Base-by-base conservation (phyloP, 2,113 vertebrate genomes). In the Xyrauchen texanus region DNA sequence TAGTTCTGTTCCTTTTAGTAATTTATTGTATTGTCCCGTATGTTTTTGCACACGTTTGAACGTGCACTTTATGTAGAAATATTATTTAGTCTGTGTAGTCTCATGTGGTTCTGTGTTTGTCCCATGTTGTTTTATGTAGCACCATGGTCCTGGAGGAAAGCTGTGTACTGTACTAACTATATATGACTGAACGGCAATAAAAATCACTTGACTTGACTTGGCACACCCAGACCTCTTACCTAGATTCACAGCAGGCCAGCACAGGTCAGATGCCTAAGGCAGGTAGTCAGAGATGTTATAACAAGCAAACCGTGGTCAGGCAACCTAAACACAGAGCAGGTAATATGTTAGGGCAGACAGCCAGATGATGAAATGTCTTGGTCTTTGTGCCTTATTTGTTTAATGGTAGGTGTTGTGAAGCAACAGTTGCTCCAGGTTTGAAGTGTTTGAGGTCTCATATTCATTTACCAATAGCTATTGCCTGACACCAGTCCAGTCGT, bases 291-390 rank as follows among this genome's bases (percentile, higher is more conserved):
- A 34, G 21, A 34, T 34, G 21, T 34, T 34, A 1, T 34, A 34
- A 3, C 21, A 69, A 52, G 47, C 49, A 69, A 55, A 53, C 16
- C 8, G 21, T 44, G 12, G 52, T 55, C 12, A 55, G n/a, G 8
- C 9, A 13, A 55, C 49, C 12, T 12, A 5, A 8, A 2, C 12
- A 53, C 6, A 74, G 42, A 34, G 51, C 44, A 49, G 6, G 5
- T 13, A 11, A 69, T 75, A 73, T 42, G 47, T 68, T 9, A 68
- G 2, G 9, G 62, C 13, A 7, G 55, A 47, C 11, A 68, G 53
- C 12, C 15, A 82, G 52, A 15, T 67, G 42, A 76, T 62, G 75
- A 83, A 2, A 62, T 9, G 42, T 53, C n/a, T 72, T n/a, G 55
- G 45, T 71, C 34, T 58, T 4, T 58, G 68, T 34, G 6, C 55